Percentiles rank a stretch among this genome's conserved stretches.
These are phyloP conservation scores for Numenius arquata DNA, from an alignment of 2,113 vertebrate genomes.

Conservation along the genomic window DNA sequence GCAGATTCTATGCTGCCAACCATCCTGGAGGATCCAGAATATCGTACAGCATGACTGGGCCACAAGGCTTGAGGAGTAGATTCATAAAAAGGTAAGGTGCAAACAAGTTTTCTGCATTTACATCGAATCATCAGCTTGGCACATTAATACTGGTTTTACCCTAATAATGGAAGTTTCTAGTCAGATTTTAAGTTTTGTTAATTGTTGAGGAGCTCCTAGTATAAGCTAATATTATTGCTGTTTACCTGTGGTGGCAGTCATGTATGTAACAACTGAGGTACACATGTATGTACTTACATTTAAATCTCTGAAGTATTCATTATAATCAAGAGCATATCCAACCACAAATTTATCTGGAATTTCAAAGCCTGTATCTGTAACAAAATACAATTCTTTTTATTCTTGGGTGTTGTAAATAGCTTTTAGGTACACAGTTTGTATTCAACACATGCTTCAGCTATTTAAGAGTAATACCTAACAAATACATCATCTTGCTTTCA, in stretches of 20 bases:
- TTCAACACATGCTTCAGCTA: background rate
- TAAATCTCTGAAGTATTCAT: conserved; percentile 87
- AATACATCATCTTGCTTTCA: background rate
- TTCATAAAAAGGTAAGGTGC: background rate
- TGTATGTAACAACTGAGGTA: background rate
- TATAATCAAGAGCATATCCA: conserved; percentile 86
- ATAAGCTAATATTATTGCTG: background rate
- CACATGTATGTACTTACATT: conserved; percentile 71
- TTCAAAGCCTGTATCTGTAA: conserved; percentile 83
- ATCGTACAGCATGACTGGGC: background rate
- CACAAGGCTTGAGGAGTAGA: background rate
- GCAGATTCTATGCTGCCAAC: background rate
- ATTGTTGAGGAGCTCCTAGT: background rate
- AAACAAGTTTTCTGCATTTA: background rate
- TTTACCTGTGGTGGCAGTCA: background rate
- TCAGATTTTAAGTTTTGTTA: background rate
- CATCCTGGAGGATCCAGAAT: background rate
- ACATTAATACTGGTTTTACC: background rate
- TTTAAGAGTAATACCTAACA: background rate
- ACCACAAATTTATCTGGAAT: conserved; percentile 84
- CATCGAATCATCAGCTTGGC: background rate
- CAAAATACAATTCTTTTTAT: background rate
- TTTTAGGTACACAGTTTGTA: background rate
- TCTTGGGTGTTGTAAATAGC: background rate
- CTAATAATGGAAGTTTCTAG: background rate